Conservation (phyloP, 1,140 invertebrate species). For the Octopus bimaculoides region DNA sequence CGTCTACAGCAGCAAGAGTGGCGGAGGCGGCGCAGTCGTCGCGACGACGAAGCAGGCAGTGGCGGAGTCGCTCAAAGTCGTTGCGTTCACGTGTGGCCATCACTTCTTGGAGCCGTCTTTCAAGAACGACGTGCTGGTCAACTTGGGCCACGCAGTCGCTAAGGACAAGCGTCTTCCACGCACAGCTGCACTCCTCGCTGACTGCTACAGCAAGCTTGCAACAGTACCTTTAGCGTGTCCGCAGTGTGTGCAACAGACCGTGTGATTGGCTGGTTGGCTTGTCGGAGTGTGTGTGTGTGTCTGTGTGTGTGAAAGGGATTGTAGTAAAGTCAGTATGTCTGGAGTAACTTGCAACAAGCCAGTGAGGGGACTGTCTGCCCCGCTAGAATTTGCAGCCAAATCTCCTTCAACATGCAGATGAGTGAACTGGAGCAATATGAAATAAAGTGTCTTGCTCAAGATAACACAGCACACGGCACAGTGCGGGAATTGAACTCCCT, state of each 20-base stretch:
- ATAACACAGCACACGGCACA: no score
- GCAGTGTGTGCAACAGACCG: constrained; percentile 35
- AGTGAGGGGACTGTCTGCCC: background rate
- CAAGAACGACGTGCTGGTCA: constrained; percentile 27
- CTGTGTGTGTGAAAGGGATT: background rate
- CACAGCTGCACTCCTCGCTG: constrained; percentile 25
- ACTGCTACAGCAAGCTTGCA: constrained; percentile 29
- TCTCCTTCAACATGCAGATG: background rate
- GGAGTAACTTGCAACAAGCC: background rate
- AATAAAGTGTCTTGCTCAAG: no score
- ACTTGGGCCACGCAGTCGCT: constrained; percentile 26
- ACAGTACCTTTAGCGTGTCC: constrained; percentile 35
- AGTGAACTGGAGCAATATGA: no score
- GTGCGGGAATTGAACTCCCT: no score
- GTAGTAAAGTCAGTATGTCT: background rate
- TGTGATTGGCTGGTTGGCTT: constrained; percentile 12
- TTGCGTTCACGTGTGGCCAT: constrained; percentile 42
- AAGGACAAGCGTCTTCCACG: constrained; percentile 25
- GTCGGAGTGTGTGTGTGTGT: background rate
- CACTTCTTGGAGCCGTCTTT: constrained; percentile 29
- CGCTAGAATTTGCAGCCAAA: background rate
- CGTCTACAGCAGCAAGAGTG: no score
- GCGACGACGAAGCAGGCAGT: background rate
- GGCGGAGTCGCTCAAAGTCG: background rate
- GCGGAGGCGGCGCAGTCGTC: no score